Conservation (phyloP, 2,888 invertebrate species). For the Hypena proboscidalis region DNA sequence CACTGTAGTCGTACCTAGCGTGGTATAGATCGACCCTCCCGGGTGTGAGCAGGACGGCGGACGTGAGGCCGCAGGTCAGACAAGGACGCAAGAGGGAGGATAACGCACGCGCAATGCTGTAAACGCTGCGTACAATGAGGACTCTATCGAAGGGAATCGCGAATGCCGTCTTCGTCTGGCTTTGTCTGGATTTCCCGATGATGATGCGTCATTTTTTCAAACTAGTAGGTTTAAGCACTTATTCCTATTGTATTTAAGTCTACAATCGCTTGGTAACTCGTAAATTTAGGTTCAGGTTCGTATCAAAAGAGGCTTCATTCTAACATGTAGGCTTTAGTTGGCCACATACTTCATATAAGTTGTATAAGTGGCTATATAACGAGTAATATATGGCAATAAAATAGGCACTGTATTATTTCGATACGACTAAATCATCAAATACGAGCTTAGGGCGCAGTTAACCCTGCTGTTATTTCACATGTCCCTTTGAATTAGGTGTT, state of each 20-base stretch:
- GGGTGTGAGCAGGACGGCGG: constrained; percentile 63
- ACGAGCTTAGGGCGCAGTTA: constrained; percentile 21
- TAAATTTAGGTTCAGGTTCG: constrained; percentile 8
- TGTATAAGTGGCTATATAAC: constrained; percentile 21
- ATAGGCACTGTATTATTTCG: constrained; percentile 28
- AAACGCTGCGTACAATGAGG: constrained; percentile 74
- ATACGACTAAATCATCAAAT: constrained; percentile 36
- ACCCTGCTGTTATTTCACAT: constrained; percentile 15
- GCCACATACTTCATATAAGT: constrained; percentile 22
- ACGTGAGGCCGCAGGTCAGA: constrained; percentile 42
- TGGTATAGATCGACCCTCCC: constrained; percentile 83
- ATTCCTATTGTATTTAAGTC: constrained; percentile 37
- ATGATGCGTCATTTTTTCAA: constrained; percentile 75
- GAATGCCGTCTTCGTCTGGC: constrained; percentile 78
- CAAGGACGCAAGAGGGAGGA: constrained; percentile 64
- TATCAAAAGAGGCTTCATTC: constrained; percentile 14
- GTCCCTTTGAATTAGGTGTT: constrained; percentile 20
- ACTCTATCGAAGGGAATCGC: constrained; percentile 73
- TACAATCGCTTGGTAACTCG: constrained; percentile 22
- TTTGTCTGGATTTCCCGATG: constrained; percentile 81
- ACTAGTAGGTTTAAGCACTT: constrained; percentile 35
- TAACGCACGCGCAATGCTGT: constrained; percentile 77
- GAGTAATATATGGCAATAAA: constrained; percentile 21
- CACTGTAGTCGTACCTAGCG: constrained; percentile 80
- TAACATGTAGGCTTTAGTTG: constrained; percentile 11